Evolutionary conservation across 2,797 vertebrate species (phyloP).

Genomic region (Allobates femoralis): DNA sequence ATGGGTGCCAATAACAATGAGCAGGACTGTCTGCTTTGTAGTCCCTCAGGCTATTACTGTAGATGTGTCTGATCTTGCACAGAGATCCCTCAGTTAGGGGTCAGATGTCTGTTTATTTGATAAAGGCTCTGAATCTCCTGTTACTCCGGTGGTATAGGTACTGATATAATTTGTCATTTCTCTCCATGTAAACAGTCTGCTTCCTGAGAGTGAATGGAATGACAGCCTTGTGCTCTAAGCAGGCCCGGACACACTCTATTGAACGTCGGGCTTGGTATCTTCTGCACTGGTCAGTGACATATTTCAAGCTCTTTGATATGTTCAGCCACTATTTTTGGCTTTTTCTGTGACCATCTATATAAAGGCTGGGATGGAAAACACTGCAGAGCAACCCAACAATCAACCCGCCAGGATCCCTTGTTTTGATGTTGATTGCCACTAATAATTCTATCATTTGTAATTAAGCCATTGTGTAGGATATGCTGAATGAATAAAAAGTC

Average conservation of each 20-base stretch:
- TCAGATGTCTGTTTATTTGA: not conserved
- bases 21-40: too few relatives aligned
- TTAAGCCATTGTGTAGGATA: not conserved
- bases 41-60: not conserved
- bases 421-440: conserved; percentile 10
- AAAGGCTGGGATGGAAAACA: not conserved
- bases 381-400: not conserved
- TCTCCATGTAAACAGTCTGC: not conserved
- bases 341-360: not conserved
- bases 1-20: too few relatives aligned
- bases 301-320: conserved; percentile 3
- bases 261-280: conserved; percentile 11
- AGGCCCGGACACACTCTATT: not conserved
- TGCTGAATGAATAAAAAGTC: too few relatives aligned
- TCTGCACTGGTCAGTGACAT: not conserved
- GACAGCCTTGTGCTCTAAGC: not conserved
- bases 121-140: not conserved
- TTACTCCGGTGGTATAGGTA: not conserved
- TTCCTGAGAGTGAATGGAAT: not conserved
- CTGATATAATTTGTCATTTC: not conserved
- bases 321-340: conserved; percentile 22
- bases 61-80: not conserved
- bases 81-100: not conserved
- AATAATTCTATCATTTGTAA: not conserved
- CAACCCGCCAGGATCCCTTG: not conserved